Conservation (phyloP, 2,797 vertebrate species). For the Ciconia nigra region DNA sequence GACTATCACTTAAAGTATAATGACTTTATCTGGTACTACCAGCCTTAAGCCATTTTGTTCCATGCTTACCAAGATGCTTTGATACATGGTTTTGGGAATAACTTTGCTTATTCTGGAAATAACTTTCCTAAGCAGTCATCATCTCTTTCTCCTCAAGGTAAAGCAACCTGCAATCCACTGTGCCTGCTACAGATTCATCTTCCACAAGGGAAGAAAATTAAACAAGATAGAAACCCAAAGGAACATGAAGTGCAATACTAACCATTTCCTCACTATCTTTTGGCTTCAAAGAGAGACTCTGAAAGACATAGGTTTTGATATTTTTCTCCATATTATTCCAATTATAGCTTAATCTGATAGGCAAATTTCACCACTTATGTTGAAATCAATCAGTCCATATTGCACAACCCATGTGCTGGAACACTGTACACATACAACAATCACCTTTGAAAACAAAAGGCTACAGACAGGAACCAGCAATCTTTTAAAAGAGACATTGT, state of each 20-base stretch:
- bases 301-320: neutral
- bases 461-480: neutral
- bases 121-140: neutral
- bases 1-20: neutral
- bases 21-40: neutral
- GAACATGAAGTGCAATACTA: neutral
- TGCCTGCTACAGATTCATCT: neutral
- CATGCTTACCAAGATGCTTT: neutral
- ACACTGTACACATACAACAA: neutral
- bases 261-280: neutral
- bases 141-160: neutral
- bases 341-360: neutral
- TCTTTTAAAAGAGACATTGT: neutral
- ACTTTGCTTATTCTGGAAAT: neutral
- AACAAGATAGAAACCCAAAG: neutral
- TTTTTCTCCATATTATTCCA: neutral
- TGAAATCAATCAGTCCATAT: neutral
- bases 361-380: neutral
- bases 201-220: neutral
- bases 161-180: neutral
- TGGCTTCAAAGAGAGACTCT: accelerated
- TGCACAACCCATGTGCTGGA: neutral
- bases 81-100: neutral
- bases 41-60: neutral
- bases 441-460: neutral